These are phyloP conservation scores for Merluccius polli DNA, from an alignment of 2,797 vertebrate species.

Conservation along the genomic window DNA sequence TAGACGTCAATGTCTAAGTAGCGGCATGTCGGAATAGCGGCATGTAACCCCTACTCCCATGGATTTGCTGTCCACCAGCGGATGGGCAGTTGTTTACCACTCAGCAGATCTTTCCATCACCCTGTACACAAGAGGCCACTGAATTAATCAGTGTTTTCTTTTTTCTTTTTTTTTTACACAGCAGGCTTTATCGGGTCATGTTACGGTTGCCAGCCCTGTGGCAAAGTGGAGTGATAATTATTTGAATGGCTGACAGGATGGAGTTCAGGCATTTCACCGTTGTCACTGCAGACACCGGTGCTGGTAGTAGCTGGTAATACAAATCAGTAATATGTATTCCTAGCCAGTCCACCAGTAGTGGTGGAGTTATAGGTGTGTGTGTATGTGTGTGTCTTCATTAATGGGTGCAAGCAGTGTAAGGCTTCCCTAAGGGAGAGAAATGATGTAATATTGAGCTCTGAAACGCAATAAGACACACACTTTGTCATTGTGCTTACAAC, in stretches of 20 bases:
- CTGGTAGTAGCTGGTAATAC: background rate
- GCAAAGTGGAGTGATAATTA: background rate
- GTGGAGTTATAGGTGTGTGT: constrained; percentile 19
- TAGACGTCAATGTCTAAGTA: too few species aligned
- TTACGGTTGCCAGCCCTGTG: background rate
- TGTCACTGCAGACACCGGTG: background rate
- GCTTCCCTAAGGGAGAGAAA: constrained; percentile 30
- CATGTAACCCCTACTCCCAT: too few species aligned
- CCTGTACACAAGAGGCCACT: background rate
- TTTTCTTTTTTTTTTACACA: background rate
- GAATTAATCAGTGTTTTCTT: background rate
- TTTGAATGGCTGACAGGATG: background rate
- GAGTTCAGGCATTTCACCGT: background rate
- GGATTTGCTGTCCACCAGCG: background rate
- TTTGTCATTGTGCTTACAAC: constrained; percentile 2
- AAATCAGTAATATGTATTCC: background rate
- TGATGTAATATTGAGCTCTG: constrained; percentile 53
- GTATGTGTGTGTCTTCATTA: constrained; percentile 17
- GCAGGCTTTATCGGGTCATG: background rate
- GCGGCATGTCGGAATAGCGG: too few species aligned
- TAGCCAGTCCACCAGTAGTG: background rate
- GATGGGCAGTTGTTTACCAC: background rate
- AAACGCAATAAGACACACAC: constrained; percentile 33
- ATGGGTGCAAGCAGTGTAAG: constrained; percentile 34
- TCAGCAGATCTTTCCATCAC: background rate